Evolutionary conservation across 2,888 invertebrate genomes (phyloP).

Genomic region (Abrostola tripartita): DNA sequence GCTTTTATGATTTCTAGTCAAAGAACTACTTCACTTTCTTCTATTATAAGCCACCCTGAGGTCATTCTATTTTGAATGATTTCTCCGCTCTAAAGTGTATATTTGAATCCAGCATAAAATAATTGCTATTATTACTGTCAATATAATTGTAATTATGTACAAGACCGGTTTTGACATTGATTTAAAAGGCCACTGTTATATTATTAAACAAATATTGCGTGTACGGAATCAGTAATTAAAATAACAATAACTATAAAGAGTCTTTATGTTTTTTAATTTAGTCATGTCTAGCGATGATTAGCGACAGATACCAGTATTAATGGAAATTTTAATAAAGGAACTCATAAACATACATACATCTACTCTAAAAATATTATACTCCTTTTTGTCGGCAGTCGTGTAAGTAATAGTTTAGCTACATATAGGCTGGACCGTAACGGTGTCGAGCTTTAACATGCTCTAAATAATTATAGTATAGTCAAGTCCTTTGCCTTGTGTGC

Average conservation of each 20-base stretch:
- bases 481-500: not conserved
- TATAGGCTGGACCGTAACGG: too few species aligned
- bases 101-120: too few species aligned
- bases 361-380: too few species aligned
- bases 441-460: not conserved
- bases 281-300: not conserved
- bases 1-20: conserved; percentile 30
- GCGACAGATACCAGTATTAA: not conserved
- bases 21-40: conserved; percentile 37
- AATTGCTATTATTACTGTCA: not conserved
- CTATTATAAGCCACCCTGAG: conserved; percentile 19
- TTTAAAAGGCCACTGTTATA: not conserved
- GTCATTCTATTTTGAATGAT: not conserved
- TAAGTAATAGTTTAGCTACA: too few species aligned
- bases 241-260: conserved; percentile 1
- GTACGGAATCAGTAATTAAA: conserved; percentile 3
- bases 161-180: conserved; percentile 1
- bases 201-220: conserved; percentile 6
- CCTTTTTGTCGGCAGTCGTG: too few species aligned
- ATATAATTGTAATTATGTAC: not conserved
- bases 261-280: not conserved
- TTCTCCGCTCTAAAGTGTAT: too few species aligned
- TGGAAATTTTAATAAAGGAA: too few species aligned
- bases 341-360: too few species aligned
- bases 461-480: not conserved